These are phyloP conservation scores for Falcaria lacertinaria DNA, from an alignment of 2,888 invertebrate species.

Conservation along the genomic window DNA sequence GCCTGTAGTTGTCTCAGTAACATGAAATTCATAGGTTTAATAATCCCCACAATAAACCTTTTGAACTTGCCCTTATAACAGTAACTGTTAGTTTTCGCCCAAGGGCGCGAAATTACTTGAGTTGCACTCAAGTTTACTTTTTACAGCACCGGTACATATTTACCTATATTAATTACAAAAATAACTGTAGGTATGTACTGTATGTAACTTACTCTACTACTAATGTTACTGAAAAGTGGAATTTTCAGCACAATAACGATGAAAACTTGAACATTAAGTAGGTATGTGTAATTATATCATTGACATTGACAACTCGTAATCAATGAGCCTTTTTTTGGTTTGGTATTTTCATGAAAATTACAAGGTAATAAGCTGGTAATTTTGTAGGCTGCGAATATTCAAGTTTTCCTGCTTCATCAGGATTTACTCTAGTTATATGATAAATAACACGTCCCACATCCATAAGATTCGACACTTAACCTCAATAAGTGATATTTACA, in stretches of 20 bases:
- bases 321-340: slow-evolving; percentile 40
- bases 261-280: neutral
- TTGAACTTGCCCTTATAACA: slow-evolving; percentile 1
- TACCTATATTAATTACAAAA: no score
- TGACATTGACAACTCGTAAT: slow-evolving; percentile 59
- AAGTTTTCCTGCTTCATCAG: slow-evolving; percentile 4
- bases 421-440: slow-evolving; percentile 17
- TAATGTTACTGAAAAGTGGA: neutral
- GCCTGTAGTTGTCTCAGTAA: slow-evolving; percentile 36
- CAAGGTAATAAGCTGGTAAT: neutral
- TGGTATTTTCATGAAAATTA: neutral
- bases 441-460: slow-evolving; percentile 41
- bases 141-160: no score
- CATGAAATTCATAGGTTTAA: slow-evolving; percentile 15
- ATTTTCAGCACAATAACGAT: neutral
- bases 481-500: slow-evolving; percentile 63
- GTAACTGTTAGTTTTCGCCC: no score
- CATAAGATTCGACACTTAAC: slow-evolving; percentile 68
- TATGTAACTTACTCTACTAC: no score
- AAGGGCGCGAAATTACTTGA: slow-evolving; percentile 76
- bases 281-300: slow-evolving; percentile 11
- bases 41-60: neutral
- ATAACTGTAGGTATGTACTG: no score
- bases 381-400: no score
- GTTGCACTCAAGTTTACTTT: slow-evolving; percentile 26